Evolutionary conservation across 2,113 vertebrate species (phyloP), one percentile per base, ranked within the genome.

Genomic region (Otis tarda): DNA sequence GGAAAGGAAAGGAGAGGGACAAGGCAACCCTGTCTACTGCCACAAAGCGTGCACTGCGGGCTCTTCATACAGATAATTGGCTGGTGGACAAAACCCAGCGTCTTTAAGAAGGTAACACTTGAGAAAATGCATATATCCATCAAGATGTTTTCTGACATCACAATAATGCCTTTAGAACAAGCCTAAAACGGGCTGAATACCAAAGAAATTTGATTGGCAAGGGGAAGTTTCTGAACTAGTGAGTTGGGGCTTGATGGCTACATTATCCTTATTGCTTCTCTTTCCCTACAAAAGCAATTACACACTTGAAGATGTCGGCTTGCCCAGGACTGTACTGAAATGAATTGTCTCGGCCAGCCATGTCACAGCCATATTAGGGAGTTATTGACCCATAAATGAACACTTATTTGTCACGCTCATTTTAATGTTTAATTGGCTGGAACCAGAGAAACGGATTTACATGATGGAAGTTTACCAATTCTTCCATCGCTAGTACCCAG

Each of bases 361-460:
- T 60, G 88, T 84, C 74, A 89, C 49, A 57, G 90, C 88, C 71
- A 47, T 33, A 21, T 76, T 74, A 87, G 0, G 0, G 56, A 95
- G 85, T n/a, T 71, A 89, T 14, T 87, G 89, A 96, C 94, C 96
- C 95, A 89, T 57, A 87, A 83, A 92, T 3, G 2, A 91, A 61
- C 87, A 64, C 79, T 94, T 61, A 96, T 83, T 94, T 91, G 90
- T 85, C 94, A 89, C 3, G 64, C 90, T 91, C 92, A 75, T 92
- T 94, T 97, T 77, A 83, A 86, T 83, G 87, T 81, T 89, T 93
- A 93, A 94, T 92, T 93, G 79, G 63, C 87, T 94, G 89, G 69
- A 93, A 96, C 69, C 14, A 25, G 49, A 90, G 89, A 71, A 95
- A 73, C 0, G 1, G 65, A 90, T 92, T 89, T 55, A 83, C 78